Evolutionary conservation across 2,797 vertebrate genomes (phyloP).

Genomic region (Ciconia nigra): DNA sequence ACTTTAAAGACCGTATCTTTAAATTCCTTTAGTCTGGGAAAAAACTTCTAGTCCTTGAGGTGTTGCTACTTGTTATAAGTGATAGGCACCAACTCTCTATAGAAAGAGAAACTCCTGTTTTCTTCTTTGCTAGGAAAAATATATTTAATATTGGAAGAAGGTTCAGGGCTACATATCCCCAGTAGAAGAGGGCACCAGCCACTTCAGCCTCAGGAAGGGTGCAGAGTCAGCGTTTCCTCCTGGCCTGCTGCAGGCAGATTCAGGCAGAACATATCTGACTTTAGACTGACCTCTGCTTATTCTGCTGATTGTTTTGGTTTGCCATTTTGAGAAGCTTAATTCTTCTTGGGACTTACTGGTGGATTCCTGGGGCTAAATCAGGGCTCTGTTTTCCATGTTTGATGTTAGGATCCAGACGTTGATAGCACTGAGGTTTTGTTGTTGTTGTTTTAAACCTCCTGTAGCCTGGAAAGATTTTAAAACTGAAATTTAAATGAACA

Average conservation of each 20-base stretch:
- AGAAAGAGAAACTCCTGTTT: background rate
- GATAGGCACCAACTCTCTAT: accelerated
- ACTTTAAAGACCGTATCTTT: background rate
- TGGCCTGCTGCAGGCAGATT: background rate
- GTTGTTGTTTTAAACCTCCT: background rate
- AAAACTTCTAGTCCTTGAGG: background rate
- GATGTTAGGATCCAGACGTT: background rate
- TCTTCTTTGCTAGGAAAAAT: background rate
- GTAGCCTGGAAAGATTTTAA: background rate
- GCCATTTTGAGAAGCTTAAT: background rate
- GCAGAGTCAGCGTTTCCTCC: background rate
- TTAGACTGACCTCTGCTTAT: background rate
- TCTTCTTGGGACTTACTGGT: background rate
- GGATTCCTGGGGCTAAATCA: background rate
- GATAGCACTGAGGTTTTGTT: background rate
- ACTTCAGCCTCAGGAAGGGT: background rate
- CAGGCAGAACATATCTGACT: background rate
- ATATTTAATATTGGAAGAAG: background rate
- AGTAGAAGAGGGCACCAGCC: background rate
- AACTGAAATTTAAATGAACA: background rate
- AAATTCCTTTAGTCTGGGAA: background rate
- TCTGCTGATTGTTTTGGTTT: background rate
- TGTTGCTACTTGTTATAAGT: background rate
- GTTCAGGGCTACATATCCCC: background rate
- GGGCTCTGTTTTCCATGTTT: background rate